phyloP scores from a whole-genome alignment of 2,113 vertebrate genomes.

The Bolborhynchus lineola region DNA sequence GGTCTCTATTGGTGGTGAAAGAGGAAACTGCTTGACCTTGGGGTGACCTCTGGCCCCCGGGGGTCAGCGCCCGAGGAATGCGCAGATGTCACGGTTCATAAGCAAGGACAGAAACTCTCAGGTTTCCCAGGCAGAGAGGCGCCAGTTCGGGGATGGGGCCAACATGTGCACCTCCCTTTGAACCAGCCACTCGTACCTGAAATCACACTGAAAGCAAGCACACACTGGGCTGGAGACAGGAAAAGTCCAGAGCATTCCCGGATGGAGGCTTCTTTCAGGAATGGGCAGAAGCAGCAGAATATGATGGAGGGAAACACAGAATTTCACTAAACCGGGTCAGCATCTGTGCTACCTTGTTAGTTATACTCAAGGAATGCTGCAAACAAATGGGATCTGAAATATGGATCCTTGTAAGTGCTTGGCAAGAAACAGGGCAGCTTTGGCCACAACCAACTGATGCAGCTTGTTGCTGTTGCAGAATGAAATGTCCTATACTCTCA shows the following conservation, averaged over 20 bases:
- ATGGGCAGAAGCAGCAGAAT: not conserved
- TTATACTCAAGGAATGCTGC: not conserved
- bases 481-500: not conserved
- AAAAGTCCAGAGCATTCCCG: not conserved
- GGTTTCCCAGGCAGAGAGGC: constrained; percentile 83
- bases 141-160: constrained; percentile 78
- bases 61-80: constrained; percentile 84
- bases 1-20: constrained; percentile 80
- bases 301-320: not conserved
- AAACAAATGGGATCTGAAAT: not conserved
- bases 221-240: not conserved
- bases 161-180: constrained; percentile 75
- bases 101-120: constrained; percentile 76
- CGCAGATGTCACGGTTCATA: constrained; percentile 88
- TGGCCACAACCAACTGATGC: not conserved
- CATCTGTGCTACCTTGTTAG: not conserved
- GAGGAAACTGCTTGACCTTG: constrained; percentile 81
- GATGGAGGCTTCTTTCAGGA: not conserved
- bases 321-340: not conserved
- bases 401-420: not conserved
- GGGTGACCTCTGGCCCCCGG: constrained; percentile 78
- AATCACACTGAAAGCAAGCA: not conserved
- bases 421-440: not conserved
- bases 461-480: not conserved
- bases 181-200: constrained; percentile 72